Evolutionary conservation across 1,140 invertebrate genomes (phyloP).

Genomic region (Diabrotica virgifera): DNA sequence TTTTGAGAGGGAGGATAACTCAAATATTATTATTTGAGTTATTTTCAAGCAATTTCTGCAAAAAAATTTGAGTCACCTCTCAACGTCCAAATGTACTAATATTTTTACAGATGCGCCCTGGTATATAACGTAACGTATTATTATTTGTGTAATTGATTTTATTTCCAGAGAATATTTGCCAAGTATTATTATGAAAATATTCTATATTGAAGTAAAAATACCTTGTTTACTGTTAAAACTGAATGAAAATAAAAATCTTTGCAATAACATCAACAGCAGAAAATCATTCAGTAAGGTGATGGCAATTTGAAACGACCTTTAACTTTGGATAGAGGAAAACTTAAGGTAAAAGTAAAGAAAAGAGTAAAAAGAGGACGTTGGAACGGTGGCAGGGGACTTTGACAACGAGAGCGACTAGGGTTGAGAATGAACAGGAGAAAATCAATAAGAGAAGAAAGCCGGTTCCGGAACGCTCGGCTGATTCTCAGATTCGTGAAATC

Average conservation of each 20-base stretch:
- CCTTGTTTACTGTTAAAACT: neutral
- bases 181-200: too few relatives aligned
- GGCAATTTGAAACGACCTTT: slow-evolving; percentile 18
- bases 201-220: too few relatives aligned
- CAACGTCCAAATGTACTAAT: too few relatives aligned
- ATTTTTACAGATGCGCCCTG: too few relatives aligned
- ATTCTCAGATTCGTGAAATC: slow-evolving; percentile 50
- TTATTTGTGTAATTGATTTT: too few relatives aligned
- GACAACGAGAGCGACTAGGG: slow-evolving; percentile 16
- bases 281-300: slow-evolving; percentile 10
- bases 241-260: neutral
- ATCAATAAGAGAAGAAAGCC: slow-evolving; percentile 51
- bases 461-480: slow-evolving; percentile 51
- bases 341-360: slow-evolving; percentile 19
- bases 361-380: slow-evolving; percentile 7
- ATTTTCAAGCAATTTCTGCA: too few relatives aligned
- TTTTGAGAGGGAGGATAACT: too few relatives aligned
- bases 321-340: slow-evolving; percentile 15
- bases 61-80: too few relatives aligned
- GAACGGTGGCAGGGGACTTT: slow-evolving; percentile 17
- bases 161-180: too few relatives aligned
- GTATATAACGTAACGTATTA: too few relatives aligned
- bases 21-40: too few relatives aligned
- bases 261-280: neutral
- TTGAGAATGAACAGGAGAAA: slow-evolving; percentile 37